Base-by-base conservation (phyloP, 2,888 invertebrate genomes). In the Trichopoda pennipes region DNA sequence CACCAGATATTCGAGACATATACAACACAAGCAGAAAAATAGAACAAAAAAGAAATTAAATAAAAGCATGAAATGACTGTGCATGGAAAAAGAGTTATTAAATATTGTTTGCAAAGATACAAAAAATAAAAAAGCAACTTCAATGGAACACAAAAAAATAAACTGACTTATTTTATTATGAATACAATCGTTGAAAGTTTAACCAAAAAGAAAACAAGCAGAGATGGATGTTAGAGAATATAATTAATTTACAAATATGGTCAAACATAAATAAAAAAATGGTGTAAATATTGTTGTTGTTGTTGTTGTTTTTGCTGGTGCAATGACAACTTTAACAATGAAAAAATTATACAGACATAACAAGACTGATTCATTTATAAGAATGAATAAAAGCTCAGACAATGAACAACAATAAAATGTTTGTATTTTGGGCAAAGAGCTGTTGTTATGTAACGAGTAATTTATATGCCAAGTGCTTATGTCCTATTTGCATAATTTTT, bases 361-460 rank as follows among this genome's bases (percentile, higher is more conserved):
- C 49, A 3, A 16, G 12, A 16, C 14, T 19, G 17, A 51, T 1
- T 19, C 16, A 21, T 16, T 2, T n/a, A 55, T 9, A 16, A 1
- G 55, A 3, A 49, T 14, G 8, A 23, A 23, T 47, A 28, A 19
- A 28, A 3, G 2, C 8, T 1, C 21, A 47, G 47, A 44, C 19
- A 56, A 53, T 42, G 7, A 14, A 21, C n/a, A 4, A 32, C 60
- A 60, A 14, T 19, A 28, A 23, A 4, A 14, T 63, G n/a, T 44
- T 4, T 14, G 10, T n/a, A 47, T 12, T 32, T 32, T 63, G 28
- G 28, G n/a, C 28, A 35, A 49, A 35, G 23, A 74, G 56, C 23
- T 63, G 56, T 64, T 70, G 35, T 47, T 44, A n/a, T n/a, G n/a
- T n/a, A n/a, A n/a, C n/a, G n/a, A n/a, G 32, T 49, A 74, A 63